Conservation (phyloP, 2,113 vertebrate genomes). For the Todiramphus saurophagus region DNA sequence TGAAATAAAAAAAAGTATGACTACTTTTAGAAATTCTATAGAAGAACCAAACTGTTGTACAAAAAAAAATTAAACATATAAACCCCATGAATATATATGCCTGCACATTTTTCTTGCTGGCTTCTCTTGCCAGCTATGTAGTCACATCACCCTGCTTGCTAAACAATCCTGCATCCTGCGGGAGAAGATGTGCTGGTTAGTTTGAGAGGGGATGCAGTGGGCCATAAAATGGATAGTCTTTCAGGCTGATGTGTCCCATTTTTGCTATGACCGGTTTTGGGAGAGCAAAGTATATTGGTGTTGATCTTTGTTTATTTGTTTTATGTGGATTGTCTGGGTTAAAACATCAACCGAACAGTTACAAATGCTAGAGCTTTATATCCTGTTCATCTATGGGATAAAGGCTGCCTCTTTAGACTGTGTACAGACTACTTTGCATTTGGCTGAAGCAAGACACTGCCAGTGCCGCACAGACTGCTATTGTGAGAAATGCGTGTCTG, state of each 20-base stretch:
- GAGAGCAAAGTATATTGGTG: neutral
- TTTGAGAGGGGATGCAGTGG: neutral
- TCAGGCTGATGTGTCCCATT: neutral
- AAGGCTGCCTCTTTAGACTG: neutral
- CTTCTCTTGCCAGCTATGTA: neutral
- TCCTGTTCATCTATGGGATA: neutral
- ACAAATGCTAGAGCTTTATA: constrained; percentile 14
- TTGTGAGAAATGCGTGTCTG: neutral
- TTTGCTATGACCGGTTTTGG: neutral
- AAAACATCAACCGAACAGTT: neutral
- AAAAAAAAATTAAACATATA: neutral
- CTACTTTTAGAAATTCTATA: neutral
- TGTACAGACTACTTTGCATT: neutral
- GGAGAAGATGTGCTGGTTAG: neutral
- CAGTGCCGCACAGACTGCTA: neutral
- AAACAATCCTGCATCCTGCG: neutral
- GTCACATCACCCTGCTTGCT: neutral
- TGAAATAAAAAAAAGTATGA: neutral
- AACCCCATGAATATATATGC: neutral
- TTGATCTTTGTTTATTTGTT: neutral
- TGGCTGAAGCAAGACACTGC: neutral
- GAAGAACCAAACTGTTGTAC: neutral
- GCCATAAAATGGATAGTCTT: neutral
- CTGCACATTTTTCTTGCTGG: neutral
- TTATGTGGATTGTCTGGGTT: neutral